Base-by-base conservation (phyloP, 2,797 vertebrate genomes). In the Psittacula derbiana region DNA sequence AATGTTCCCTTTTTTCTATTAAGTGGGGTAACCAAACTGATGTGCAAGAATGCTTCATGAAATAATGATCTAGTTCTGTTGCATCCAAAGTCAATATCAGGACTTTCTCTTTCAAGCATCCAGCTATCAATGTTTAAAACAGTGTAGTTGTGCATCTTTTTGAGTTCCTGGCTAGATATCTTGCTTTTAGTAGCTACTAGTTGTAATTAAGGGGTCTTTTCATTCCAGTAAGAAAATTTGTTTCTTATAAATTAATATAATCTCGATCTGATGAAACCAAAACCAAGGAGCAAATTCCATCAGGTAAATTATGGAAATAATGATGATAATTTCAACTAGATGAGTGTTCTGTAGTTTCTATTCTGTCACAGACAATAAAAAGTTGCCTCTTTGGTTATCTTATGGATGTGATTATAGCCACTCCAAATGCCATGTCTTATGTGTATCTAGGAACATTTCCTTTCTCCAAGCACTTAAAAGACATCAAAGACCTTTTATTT, bases 11-110 rank as follows among this genome's bases (percentile, higher is more conserved):
- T 86, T 79, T 49, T 44, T 8, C 9, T 72, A 8, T 49, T 79
- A 61, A 28, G 8, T 40, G 13, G 5, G 30, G 16, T 60, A 66
- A 44, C 25, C 61, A 75, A 85, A 80, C 17, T 11, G 69, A 28
- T 20, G 61, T 33, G 9, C 25, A 69, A 52, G 20, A 87, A 33
- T 7, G 25, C 2, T 23, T 74, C 24, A 38, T 57, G 16, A 65
- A 80, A 76, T 57, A 33, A 11, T 0, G 0, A 10, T 57, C 33
- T 61, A 33, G 8, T 61, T 79, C 62, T 44, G 4, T 52, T 72
- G 8, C 10, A 79, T 12, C 2, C 33, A 41, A 91, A 82, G 30
- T 60, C 43, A 84, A 2, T 46, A 65, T 25, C 11, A 61, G 33
- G 69, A 60, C 5, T 55, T 94, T 69, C 20, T 49, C 80, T 86